Conservation (phyloP, 2,113 vertebrate species). For the Phasianus colchicus region DNA sequence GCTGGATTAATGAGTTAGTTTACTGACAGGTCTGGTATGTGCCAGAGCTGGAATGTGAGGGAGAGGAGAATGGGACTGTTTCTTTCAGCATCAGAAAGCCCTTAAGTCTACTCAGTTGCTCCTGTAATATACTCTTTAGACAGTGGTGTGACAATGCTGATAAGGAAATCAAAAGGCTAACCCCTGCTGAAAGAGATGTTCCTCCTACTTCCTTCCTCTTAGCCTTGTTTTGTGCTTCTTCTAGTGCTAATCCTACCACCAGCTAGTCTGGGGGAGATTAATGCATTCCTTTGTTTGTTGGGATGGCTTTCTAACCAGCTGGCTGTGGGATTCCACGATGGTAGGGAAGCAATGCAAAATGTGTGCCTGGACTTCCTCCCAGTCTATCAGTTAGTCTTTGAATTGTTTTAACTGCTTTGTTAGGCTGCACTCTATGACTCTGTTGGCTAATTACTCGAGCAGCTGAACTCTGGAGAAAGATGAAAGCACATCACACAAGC, state of each 20-base stretch:
- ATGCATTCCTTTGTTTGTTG: constrained; percentile 55
- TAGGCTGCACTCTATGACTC: not conserved
- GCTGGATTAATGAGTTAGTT: constrained; percentile 18
- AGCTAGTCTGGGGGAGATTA: constrained; percentile 36
- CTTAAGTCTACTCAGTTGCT: constrained; percentile 41
- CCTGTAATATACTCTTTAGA: not conserved
- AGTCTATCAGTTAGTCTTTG: not conserved
- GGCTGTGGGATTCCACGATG: constrained; percentile 10
- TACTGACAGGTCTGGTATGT: constrained; percentile 12
- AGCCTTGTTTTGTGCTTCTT: constrained; percentile 46
- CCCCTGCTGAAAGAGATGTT: constrained; percentile 68
- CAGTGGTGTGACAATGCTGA: constrained; percentile 19
- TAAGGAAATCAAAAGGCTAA: constrained; percentile 59
- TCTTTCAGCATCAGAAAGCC: constrained; percentile 55
- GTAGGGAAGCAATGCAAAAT: constrained; percentile 14
- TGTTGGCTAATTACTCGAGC: constrained; percentile 25
- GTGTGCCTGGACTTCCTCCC: not conserved
- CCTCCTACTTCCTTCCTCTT: constrained; percentile 61
- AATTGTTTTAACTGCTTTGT: not conserved
- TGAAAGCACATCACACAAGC: not conserved
- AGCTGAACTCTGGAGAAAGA: constrained; percentile 4
- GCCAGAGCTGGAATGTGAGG: constrained; percentile 32
- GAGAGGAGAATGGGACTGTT: constrained; percentile 55
- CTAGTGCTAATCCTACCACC: constrained; percentile 48
- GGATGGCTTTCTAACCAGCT: constrained; percentile 47